Evolutionary conservation across 2,888 invertebrate species (phyloP), one percentile per base, ranked within the genome.

Genomic region (Sceliomorpha sp.): DNA sequence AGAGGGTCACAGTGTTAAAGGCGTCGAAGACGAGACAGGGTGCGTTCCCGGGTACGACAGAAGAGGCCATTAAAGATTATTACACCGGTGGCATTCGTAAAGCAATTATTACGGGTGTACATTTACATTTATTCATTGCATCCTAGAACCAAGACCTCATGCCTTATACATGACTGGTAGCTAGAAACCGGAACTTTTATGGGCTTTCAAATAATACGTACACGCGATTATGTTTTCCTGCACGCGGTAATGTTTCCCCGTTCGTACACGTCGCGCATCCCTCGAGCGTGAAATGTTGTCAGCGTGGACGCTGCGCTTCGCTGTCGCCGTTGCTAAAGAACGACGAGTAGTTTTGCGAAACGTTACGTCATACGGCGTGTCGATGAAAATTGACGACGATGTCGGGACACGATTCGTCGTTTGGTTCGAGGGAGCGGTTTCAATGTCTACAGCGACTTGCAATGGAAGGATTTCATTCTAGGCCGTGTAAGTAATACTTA

Each of bases 91-190:
- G 77, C 50, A 74, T 76, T 78, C 79, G 78, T 81, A 78, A 79
- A 80, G 84, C 81, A 85, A 83, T 85, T 85, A 85, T 85, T 82
- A 79, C 70, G 74, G 80, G 73, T 51, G 75, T 74, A 73, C 78
- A 85, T 85, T 85, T 83, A 81, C 84, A 85, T 85, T 84, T 84
- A 83, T 84, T 81, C 81, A 84, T 81, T 76, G 81, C 78, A 72
- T 77, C 71, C 55, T 32, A 40, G 39, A 59, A 55, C 63, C 40
- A 29, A 48, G 68, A 60, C 51, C 76, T 77, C 76, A 77, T 79
- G 75, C 73, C 68, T 79, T 78, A 79, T 69, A 79, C 80, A 78
- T 80, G 74, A 76, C 77, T 75, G 73, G 77, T 75, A 78, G 79
- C 76, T 74, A 73, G 75, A 75, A 72, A 56, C 70, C 72, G 67